Evolutionary conservation across 2,888 invertebrate genomes (phyloP), one percentile per base, ranked within the genome.

Genomic region (Conomelus anceps): DNA sequence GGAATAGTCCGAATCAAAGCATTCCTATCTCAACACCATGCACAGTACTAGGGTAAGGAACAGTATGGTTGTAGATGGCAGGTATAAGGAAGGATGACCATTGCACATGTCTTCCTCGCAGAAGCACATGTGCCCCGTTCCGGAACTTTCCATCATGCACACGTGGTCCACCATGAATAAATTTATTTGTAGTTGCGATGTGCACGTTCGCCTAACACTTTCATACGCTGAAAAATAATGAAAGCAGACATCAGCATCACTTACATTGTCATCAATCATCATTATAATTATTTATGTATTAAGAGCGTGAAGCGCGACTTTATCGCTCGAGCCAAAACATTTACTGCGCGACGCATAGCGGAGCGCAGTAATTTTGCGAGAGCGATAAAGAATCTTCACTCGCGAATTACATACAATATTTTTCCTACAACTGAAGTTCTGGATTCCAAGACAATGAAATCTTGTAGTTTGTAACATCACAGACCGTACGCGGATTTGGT

Each of bases 111-210:
- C 98, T 95, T 98, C 98, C 95, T 98, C 98, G 95, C 98, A 98
- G 96, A 98, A 98, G 95, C 98, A 98, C 98, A 98, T 98, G 96
- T 98, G 98, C 94, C 98, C 98, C 93, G 96, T 98, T 95, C 98
- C 98, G 95, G 97, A 97, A 96, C 98, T 98, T 96, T 98, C 98
- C 96, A 97, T 97, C 98, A 98, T 98, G 96, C 98, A 98, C 95
- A 98, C 98, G 95, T 98, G 98, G 94, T 98, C 98, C 94, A 98
- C 98, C 98, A 98, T 98, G 95, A 98, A 98, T 93, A 98, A 95
- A 94, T 98, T 98, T 94, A 98, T 98, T 94, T 98, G 98, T 91
- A 98, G 95, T 93, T 98, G 97, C 91, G 98, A 97, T 90, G 98
- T 98, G 94, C 98, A 98, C 92, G 98, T 98, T 92, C 98, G 95